A percentile compares a stretch with the other conserved stretches of the same genome.
These are phyloP conservation scores for Prunella fulvescens DNA, from an alignment of 2,113 vertebrate species.

Conservation along the genomic window DNA sequence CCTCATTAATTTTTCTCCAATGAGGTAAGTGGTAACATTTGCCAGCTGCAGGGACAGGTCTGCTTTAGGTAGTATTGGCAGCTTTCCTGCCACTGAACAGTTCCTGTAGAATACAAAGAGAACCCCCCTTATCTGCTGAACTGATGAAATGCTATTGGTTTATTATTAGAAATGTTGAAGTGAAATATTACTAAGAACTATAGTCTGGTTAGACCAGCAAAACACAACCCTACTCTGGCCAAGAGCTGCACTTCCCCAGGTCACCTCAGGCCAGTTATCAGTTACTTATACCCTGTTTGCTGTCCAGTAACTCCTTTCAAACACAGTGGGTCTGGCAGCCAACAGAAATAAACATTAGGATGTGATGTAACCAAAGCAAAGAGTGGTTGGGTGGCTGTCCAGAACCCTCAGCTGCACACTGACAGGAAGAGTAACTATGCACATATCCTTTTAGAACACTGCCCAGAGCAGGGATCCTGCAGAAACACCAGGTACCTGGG, in stretches of 20 bases:
- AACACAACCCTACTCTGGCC: not conserved
- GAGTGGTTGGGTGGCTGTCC: not conserved
- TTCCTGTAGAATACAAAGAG: slow-evolving; percentile 64
- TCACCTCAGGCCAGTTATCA: not conserved
- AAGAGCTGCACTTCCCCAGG: not conserved
- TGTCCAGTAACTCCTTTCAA: not conserved
- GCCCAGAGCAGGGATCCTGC: not conserved
- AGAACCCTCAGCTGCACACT: not conserved
- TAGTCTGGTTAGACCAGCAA: not conserved
- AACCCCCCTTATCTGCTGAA: not conserved
- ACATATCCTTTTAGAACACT: not conserved
- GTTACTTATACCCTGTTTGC: not conserved
- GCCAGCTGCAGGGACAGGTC: slow-evolving; percentile 45
- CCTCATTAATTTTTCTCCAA: slow-evolving; percentile 80
- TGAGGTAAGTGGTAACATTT: slow-evolving; percentile 70
- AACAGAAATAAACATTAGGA: not conserved
- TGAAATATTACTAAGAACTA: not conserved
- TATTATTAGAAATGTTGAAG: slow-evolving; percentile 6
- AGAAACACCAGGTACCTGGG: slow-evolving; percentile 28
- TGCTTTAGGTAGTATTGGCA: slow-evolving; percentile 66
- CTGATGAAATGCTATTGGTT: not conserved
- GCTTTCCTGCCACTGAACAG: slow-evolving; percentile 51
- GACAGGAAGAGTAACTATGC: not conserved
- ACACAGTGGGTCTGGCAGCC: not conserved
- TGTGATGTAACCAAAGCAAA: not conserved